Percentiles rank a stretch among this genome's conserved stretches.
These are phyloP conservation scores for Ivindomyrus marchei DNA, from an alignment of 2,113 vertebrate genomes.

Conservation along the genomic window DNA sequence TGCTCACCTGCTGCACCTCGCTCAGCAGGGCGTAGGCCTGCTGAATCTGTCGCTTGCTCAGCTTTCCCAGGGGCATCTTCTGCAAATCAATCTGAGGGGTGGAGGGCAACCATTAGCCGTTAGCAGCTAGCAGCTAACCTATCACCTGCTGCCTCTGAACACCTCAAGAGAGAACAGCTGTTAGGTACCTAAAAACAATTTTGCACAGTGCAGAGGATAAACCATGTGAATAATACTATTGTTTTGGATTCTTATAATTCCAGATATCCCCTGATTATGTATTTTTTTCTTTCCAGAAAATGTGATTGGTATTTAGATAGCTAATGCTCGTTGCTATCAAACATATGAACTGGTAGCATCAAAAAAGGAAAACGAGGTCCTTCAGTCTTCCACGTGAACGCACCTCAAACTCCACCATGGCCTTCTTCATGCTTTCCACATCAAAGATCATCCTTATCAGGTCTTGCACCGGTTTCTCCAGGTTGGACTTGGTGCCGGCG, in stretches of 20 bases:
- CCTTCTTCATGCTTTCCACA: slow-evolving; percentile 98
- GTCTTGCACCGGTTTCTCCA: slow-evolving; percentile 81
- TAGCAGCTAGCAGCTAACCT: not conserved
- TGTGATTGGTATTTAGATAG: not conserved
- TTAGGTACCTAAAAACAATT: not conserved
- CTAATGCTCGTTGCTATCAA: not conserved
- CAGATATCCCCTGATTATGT: not conserved
- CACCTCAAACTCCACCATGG: slow-evolving; percentile 98
- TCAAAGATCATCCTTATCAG: slow-evolving; percentile 95
- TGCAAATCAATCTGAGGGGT: slow-evolving; percentile 87
- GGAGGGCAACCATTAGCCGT: not conserved
- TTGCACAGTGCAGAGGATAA: not conserved
- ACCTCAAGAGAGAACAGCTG: not conserved
- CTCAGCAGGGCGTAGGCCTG: slow-evolving; percentile 90
- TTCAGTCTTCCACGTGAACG: not conserved
- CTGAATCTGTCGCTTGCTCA: slow-evolving; percentile 97
- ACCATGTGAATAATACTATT: not conserved
- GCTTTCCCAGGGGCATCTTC: slow-evolving; percentile 96
- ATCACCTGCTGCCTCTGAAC: not conserved
- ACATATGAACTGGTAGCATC: not conserved
- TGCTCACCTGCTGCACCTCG: slow-evolving; percentile 87
- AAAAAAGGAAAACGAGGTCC: not conserved
- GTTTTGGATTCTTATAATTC: not conserved
- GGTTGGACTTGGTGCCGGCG: slow-evolving; percentile 81
- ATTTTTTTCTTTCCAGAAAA: not conserved